Base-by-base conservation (phyloP, 2,888 invertebrate genomes). In the Rapana venosa region DNA sequence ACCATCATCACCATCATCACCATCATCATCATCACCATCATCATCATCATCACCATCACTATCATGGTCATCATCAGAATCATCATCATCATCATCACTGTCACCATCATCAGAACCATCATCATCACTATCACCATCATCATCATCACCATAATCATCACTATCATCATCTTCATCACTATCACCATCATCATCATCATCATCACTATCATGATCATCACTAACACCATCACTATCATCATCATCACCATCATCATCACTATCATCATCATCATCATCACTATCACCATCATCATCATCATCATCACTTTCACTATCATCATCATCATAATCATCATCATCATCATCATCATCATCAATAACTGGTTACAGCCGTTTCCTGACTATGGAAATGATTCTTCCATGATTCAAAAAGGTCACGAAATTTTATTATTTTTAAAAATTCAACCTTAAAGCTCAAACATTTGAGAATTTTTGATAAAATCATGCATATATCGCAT, bases 181-280 rank as follows among this genome's bases (percentile, higher is more conserved):
- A 84, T 84, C 84, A 35, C 35, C 84, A 35, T 84, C 84, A 84
- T 84, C 84, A 84, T 84, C 84, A 35, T 84, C 84, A 35, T 84
- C 84, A 35, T 84, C 84, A 35, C 35, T 32, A 84, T 84, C 84
- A 35, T 83, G 20, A 83, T 83, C 83, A 83, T 83, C 83, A 83
- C 30, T 32, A 83, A 22, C 83, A 83, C 26, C 83, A 83, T 83
- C 83, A 83, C 30, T 32, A 83, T 83, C 83, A 83, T 83, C 83
- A 83, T 83, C 83, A 83, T 83, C 83, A 32, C 26, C 83, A 83
- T 83, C 83, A 83, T 83, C 83, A 83, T 83, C 83, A 83, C 30
- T 32, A 83, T 83, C 83, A 66, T 58, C 47, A 70, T 84, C 36
- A 86, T 83, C 83, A 83, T 83, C 83, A 83, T 83, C 83, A 32